A percentile compares a stretch with the other conserved stretches of the same genome.
phyloP scores from a whole-genome alignment of 2,888 invertebrate genomes.

The Philaethria dido region DNA sequence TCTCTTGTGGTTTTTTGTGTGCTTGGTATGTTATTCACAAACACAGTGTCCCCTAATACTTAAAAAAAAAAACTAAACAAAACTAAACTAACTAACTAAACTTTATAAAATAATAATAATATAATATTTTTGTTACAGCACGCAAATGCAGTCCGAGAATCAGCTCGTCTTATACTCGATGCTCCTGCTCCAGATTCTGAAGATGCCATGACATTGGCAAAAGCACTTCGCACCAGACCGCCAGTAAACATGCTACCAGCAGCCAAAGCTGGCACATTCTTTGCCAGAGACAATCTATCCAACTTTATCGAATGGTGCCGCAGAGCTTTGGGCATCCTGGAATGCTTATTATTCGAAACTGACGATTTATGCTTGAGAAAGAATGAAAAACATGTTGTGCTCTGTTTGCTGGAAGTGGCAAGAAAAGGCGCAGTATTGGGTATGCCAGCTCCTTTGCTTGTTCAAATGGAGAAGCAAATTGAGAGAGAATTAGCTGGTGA shows the following conservation, averaged over 20 bases:
- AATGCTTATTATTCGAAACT: constrained; percentile 97
- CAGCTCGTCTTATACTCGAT: constrained; percentile 91
- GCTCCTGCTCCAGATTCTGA: constrained; percentile 81
- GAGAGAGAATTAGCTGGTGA: constrained; percentile 93
- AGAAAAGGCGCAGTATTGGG: constrained; percentile 93
- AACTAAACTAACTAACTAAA: no score
- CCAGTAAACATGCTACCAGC: constrained; percentile 93
- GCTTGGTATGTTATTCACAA: no score
- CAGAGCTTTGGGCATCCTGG: constrained; percentile 90
- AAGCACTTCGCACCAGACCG: constrained; percentile 87
- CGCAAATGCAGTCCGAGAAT: constrained; percentile 95
- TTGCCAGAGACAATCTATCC: constrained; percentile 97
- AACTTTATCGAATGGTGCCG: constrained; percentile 97
- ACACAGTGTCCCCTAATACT: no score
- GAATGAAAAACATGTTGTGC: constrained; percentile 97
- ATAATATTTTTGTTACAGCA: constrained; percentile 86
- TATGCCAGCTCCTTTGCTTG: constrained; percentile 95
- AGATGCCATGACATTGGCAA: constrained; percentile 85
- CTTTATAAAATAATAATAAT: no score
- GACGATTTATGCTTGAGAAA: constrained; percentile 97
- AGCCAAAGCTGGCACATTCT: constrained; percentile 96
- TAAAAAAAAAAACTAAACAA: no score
- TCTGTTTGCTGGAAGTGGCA: constrained; percentile 97
- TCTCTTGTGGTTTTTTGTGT: no score
- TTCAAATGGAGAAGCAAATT: constrained; percentile 96